These are phyloP conservation scores for Triplophysa dalaica DNA, from an alignment of 2,113 vertebrate genomes.

Conservation along the genomic window DNA sequence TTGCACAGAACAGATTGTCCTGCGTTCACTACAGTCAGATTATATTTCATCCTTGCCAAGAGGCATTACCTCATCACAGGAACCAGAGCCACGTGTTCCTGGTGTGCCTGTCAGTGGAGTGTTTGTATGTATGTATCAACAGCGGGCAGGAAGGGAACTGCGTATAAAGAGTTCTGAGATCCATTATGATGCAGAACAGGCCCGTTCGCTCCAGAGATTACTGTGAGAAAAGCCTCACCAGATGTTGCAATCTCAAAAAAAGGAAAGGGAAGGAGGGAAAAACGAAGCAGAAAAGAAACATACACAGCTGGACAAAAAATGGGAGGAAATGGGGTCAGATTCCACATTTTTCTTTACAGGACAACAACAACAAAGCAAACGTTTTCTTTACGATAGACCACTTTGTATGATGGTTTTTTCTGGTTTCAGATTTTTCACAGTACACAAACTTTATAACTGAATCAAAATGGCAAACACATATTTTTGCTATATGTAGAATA, in stretches of 20 bases:
- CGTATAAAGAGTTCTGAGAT: conserved; percentile 33
- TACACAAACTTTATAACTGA: no score
- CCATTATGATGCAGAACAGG: conserved; percentile 51
- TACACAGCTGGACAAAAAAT: conserved; percentile 23
- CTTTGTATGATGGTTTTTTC: no score
- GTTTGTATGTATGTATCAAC: conserved; percentile 28
- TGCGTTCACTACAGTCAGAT: background rate
- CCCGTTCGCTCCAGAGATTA: conserved; percentile 49
- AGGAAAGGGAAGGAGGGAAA: background rate
- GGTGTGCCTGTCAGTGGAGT: conserved; percentile 42
- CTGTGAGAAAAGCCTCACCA: conserved; percentile 62
- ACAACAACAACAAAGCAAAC: conserved; percentile 51
- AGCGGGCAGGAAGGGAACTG: conserved; percentile 4
- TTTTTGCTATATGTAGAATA: no score
- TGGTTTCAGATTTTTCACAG: no score
- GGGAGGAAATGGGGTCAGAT: conserved; percentile 52
- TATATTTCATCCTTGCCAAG: conserved; percentile 10
- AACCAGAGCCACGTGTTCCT: conserved; percentile 41
- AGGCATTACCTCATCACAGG: conserved; percentile 52
- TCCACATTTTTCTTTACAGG: conserved; percentile 48
- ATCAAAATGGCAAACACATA: no score
- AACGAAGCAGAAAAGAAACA: conserved; percentile 14
- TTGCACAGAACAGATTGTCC: conserved; percentile 26
- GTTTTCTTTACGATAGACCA: background rate
- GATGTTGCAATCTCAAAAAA: conserved; percentile 58